Conservation (phyloP, 2,888 invertebrate genomes). For the Epistrophe grossulariae region DNA sequence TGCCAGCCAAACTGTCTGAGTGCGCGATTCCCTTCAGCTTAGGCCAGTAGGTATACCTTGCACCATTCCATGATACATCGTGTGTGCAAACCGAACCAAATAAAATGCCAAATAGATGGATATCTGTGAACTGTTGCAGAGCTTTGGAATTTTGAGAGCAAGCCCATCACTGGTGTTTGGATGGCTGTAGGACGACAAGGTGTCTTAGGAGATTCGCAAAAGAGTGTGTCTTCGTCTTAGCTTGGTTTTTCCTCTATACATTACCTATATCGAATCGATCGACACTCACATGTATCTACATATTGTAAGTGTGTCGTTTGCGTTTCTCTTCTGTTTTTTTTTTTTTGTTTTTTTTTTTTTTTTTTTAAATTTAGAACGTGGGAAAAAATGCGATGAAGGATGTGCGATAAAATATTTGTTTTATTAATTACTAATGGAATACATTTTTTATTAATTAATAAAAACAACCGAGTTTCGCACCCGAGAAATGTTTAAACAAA, state of each 20-base stretch:
- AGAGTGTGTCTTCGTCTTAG: conserved; percentile 33
- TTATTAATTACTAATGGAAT: conserved; percentile 64
- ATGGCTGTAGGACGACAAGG: conserved; percentile 30
- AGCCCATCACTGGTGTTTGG: conserved; percentile 44
- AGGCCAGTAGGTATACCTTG: not conserved
- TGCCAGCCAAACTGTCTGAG: conserved; percentile 69
- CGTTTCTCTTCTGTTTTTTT: conserved; percentile 24
- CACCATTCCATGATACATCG: conserved; percentile 36
- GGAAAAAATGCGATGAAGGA: conserved; percentile 57
- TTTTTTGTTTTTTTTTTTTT: not conserved
- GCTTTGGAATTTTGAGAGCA: conserved; percentile 70
- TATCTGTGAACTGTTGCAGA: conserved; percentile 66
- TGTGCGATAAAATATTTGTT: conserved; percentile 59
- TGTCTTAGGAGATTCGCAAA: conserved; percentile 41
- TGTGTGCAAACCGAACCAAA: conserved; percentile 73
- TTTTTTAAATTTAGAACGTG: conserved; percentile 49
- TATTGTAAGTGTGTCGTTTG: conserved; percentile 54
- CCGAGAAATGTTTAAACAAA: too few species aligned
- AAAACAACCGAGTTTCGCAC: not conserved
- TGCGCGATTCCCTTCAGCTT: conserved; percentile 38
- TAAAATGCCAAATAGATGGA: conserved; percentile 76
- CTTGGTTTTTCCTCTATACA: not conserved
- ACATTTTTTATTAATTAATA: not conserved
- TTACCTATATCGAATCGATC: not conserved
- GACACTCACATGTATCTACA: conserved; percentile 5